phyloP scores from a whole-genome alignment of 2,113 vertebrate genomes.

The Dicrurus megarhynchus region DNA sequence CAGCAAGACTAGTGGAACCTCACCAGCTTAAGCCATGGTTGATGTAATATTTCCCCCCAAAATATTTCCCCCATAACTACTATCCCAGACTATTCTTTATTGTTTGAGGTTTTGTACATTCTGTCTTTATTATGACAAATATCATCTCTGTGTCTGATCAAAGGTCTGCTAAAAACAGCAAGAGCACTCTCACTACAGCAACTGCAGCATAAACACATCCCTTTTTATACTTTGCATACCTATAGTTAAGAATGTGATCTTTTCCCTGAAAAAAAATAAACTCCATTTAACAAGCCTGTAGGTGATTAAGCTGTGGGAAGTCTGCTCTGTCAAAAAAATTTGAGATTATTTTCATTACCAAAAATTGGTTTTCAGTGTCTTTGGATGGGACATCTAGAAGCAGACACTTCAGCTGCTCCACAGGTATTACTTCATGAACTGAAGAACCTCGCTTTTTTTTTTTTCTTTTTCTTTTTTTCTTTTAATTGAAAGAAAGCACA shows the following conservation, averaged over 20 bases:
- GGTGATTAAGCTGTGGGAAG: neutral
- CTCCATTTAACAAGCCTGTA: neutral
- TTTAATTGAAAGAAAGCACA: neutral
- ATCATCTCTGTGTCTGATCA: neutral
- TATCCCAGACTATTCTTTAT: neutral
- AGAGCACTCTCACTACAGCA: neutral
- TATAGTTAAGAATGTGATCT: neutral
- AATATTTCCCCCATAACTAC: neutral
- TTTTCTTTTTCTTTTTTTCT: rapidly evolving
- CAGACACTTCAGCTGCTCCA: neutral
- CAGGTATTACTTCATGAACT: neutral
- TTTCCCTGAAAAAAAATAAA: neutral
- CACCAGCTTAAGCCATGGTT: neutral
- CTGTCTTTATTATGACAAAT: neutral
- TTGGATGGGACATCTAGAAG: neutral
- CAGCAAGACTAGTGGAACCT: neutral
- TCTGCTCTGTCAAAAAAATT: neutral
- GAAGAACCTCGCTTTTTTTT: neutral
- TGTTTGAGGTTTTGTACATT: neutral
- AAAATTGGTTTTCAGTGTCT: neutral
- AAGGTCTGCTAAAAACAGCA: neutral
- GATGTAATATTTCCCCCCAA: neutral
- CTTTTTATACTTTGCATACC: neutral
- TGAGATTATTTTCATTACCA: neutral
- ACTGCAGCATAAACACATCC: neutral